A percentile compares a stretch with the other conserved stretches of the same genome.
Evolutionary conservation across 2,113 vertebrate genomes (phyloP).

Genomic region (Calyptommatus sinebrachiatus): DNA sequence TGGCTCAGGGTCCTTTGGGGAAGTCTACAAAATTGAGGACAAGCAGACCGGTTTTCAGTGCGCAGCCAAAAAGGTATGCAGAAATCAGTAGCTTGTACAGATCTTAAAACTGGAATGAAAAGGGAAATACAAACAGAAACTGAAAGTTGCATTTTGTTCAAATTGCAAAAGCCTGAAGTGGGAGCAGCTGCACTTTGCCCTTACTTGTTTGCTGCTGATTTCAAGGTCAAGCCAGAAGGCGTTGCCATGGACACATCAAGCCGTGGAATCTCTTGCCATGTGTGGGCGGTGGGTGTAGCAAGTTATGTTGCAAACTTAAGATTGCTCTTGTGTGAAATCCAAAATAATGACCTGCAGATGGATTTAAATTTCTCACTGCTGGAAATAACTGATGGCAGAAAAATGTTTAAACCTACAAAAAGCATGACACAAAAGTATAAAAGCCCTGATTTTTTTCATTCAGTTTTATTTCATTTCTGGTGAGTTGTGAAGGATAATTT

Average conservation of each 20-base stretch:
- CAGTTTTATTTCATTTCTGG: not conserved
- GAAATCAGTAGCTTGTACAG: not conserved
- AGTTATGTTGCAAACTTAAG: not conserved
- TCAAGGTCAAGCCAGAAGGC: not conserved
- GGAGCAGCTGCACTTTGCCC: not conserved
- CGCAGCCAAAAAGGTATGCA: constrained; percentile 89
- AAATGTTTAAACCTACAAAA: not conserved
- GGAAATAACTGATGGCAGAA: not conserved
- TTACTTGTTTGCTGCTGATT: constrained; percentile 5
- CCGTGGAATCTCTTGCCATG: not conserved
- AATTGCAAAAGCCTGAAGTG: not conserved
- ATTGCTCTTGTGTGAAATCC: not conserved
- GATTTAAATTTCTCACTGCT: not conserved
- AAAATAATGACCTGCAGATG: not conserved
- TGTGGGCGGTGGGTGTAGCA: constrained; percentile 6
- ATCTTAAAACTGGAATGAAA: constrained; percentile 3
- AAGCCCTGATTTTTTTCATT: not conserved
- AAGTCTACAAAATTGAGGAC: constrained; percentile 87
- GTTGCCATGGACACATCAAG: not conserved
- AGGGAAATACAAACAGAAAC: not conserved
- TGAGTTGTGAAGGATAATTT: not conserved
- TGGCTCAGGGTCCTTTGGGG: constrained; percentile 90
- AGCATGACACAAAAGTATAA: not conserved
- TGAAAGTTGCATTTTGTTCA: not conserved
- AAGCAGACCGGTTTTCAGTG: constrained; percentile 87